Base-by-base conservation (phyloP, 2,797 vertebrate genomes). In the Takifugu rubripes region DNA sequence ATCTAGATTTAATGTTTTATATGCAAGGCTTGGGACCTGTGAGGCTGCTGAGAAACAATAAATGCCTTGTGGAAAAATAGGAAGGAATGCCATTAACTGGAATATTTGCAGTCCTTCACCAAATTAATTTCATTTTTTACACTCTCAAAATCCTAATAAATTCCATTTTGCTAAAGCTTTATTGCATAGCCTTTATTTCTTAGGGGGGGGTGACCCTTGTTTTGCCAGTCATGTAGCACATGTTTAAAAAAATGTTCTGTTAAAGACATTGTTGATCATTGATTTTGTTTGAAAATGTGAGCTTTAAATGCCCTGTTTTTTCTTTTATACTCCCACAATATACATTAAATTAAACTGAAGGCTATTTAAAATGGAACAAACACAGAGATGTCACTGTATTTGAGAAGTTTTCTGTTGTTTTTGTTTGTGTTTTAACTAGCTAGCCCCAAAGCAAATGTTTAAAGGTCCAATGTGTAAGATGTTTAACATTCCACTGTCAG, bases 341-440 rank as follows among this genome's bases (percentile, higher is more conserved):
- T 40, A 4, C 36, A 40, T 3, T 14, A 40, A 14, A 40, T 14
- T 10, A 40, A 40, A 10, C 36, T 40, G 2, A 40, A 40, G 11
- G 14, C 12, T 14, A 10, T 40, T 12, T 40, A 40, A 40, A 49
- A 42, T 51, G 45, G 7, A 52, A 49, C 36, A 52, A 59, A 59
- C 25, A 61, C 53, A 5, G 16, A 25, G 15, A 56, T 54, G 52
- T 68, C 54, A 57, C 59, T 77, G 68, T 61, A 77, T 26, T 70
- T 49, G 17, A 59, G 12, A 29, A 45, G 27, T 48, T 31, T 45
- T 21, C 49, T 60, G 46, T 29, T 52, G 74, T 56, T 11, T 63
- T 63, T 26, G 59, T 70, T 56, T 52, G 61, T 54, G 46, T 69
- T 64, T 24, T 66, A 57, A 64, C 68, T 66, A 59, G 27, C 9